Percentiles rank a stretch among this genome's conserved stretches.
Evolutionary conservation across 1,140 invertebrate species (phyloP).

Genomic region (Aphaenogaster floridana): DNA sequence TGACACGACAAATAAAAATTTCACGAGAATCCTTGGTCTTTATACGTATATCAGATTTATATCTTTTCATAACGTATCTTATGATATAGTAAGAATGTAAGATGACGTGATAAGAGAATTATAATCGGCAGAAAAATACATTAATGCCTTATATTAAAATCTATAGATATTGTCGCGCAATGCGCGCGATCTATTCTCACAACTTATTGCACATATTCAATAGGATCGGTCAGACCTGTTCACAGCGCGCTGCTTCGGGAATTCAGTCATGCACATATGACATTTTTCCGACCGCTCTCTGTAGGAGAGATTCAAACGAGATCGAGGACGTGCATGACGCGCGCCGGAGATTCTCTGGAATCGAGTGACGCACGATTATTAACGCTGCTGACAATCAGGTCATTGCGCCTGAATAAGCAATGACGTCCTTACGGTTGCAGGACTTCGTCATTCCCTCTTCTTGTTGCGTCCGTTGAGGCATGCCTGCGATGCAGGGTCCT

Average conservation of each 20-base stretch:
- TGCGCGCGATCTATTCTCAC: background rate
- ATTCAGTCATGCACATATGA: constrained; percentile 39
- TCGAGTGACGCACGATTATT: constrained; percentile 62
- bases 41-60: background rate
- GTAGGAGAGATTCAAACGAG: constrained; percentile 16
- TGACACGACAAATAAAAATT: background rate
- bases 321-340: constrained; percentile 46
- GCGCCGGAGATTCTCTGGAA: constrained; percentile 47
- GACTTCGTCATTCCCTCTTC: constrained; percentile 54
- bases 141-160: constrained; percentile 1
- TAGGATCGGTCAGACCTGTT: background rate
- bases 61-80: background rate
- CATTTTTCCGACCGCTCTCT: constrained; percentile 20
- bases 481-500: constrained; percentile 63
- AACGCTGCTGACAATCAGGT: constrained; percentile 31
- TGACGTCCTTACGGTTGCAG: constrained; percentile 55
- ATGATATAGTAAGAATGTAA: background rate
- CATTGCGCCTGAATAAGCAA: constrained; percentile 62
- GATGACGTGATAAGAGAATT: constrained; percentile 11
- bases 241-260: background rate
- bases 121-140: background rate
- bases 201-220: background rate
- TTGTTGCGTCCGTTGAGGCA: constrained; percentile 64
- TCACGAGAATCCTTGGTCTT: background rate
- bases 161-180: background rate